Evolutionary conservation across 2,113 vertebrate species (phyloP), one percentile per base, ranked within the genome.

Genomic region (Zapornia atra): DNA sequence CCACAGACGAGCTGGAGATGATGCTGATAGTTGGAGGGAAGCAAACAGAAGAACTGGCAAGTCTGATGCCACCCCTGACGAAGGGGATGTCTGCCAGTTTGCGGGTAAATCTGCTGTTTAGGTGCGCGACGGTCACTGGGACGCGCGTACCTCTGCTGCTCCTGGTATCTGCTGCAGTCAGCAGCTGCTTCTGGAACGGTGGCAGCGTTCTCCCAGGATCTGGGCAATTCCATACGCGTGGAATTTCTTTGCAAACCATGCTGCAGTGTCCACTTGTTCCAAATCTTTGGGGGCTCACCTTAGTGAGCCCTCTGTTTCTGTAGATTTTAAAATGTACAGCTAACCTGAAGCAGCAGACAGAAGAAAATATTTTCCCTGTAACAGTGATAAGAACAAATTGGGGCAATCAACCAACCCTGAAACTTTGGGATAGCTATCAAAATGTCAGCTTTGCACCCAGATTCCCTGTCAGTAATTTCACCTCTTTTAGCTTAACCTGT

Each of bases 11-110:
- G 79, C 93, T 85, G 76, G 90, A 96, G 92, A 91, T 83, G 93
- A 83, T 70, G 85, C 90, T 86, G 94, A 80, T 86, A 87, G 82
- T 87, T 20, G 1, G 78, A 91, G 63, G 75, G 93, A 94, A 72
- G 78, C 81, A 90, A 95, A 84, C 61, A 82, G 89, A 94, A 96
- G 75, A 94, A 65, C 90, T 88, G 71, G 87, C 87, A 92, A 85
- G 63, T 66, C 85, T 9, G 0, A 33, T n/a, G 72, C 28, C 81
- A 84, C 89, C 84, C 77, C 51, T 68, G 87, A 88, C 0, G 2
- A 65, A 75, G 75, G 56, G 31, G 24, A 83, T 17, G 34, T 38
- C 92, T 90, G 92, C 82, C 92, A 70, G 94, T 46, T 63, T 4
- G 2, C 4, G 65, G 26, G 26, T 70, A 92, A 82, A 82, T 63